Evolutionary conservation across 92 coral and sea anemone genomes (phyloP).

Genomic region (Parazoanthus darwini): DNA sequence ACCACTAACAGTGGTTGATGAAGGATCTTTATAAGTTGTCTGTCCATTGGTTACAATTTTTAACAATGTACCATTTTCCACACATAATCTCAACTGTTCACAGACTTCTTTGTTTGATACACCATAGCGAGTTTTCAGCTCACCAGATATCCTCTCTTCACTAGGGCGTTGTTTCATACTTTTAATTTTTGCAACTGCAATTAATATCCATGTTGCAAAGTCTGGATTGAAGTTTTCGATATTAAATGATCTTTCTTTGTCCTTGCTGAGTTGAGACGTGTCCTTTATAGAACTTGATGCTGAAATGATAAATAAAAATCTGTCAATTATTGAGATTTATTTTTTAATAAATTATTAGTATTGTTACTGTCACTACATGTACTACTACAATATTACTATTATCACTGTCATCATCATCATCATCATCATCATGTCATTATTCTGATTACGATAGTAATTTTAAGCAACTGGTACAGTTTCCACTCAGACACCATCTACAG

Average conservation of each 20-base stretch:
- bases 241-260: background rate
- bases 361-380: too few relatives aligned
- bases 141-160: constrained; percentile 54
- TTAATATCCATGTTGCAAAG: constrained; percentile 15
- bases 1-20: background rate
- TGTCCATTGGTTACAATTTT: constrained; percentile 37
- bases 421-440: too few relatives aligned
- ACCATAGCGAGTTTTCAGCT: constrained; percentile 37
- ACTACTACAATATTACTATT: too few relatives aligned
- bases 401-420: too few relatives aligned
- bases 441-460: too few relatives aligned
- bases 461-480: too few relatives aligned
- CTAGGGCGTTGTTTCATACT: constrained; percentile 55
- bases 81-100: constrained; percentile 48
- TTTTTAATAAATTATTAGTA: too few relatives aligned
- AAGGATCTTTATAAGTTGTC: constrained; percentile 53
- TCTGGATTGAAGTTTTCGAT: constrained; percentile 1
- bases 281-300: background rate
- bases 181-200: constrained; percentile 33
- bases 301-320: background rate
- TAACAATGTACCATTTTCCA: constrained; percentile 44
- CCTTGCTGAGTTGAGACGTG: background rate
- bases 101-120: constrained; percentile 31
- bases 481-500: too few relatives aligned
- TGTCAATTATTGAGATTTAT: background rate